phyloP scores from a whole-genome alignment of 2,797 vertebrate genomes.

The Odontamblyopus rebecca region DNA sequence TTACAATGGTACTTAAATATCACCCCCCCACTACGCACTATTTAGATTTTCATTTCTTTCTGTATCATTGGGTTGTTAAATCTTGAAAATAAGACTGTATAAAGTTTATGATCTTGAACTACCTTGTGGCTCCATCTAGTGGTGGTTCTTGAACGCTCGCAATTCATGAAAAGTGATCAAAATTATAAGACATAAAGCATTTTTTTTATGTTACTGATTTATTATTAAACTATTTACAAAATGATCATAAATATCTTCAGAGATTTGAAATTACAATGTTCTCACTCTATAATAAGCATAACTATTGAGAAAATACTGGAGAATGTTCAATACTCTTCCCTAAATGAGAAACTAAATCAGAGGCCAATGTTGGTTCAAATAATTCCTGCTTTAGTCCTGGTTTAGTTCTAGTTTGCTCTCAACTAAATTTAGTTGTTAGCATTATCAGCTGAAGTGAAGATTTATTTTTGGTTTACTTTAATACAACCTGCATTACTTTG shows the following conservation, averaged over 20 bases:
- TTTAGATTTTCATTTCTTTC: background rate
- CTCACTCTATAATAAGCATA: too few species aligned
- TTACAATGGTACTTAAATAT: too few species aligned
- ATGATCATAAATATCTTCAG: background rate
- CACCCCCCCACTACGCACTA: too few species aligned
- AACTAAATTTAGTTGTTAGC: background rate
- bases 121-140: background rate
- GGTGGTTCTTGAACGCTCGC: background rate
- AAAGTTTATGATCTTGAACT: background rate
- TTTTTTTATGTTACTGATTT: background rate
- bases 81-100: background rate
- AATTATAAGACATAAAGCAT: background rate
- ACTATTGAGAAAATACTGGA: background rate
- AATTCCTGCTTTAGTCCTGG: background rate
- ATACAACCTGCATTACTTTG: background rate
- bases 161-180: background rate
- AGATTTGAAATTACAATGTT: background rate
- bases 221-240: background rate
- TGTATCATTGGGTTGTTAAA: background rate
- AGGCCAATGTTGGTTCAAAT: background rate
- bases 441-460: too few species aligned
- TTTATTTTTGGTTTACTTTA: background rate
- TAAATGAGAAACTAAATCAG: background rate
- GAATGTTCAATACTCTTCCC: background rate
- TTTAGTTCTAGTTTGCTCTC: background rate